Evolutionary conservation across 92 coral and sea anemone species (phyloP), one percentile per base, ranked within the genome.

Genomic region (Hydrozoanthus gracilis): DNA sequence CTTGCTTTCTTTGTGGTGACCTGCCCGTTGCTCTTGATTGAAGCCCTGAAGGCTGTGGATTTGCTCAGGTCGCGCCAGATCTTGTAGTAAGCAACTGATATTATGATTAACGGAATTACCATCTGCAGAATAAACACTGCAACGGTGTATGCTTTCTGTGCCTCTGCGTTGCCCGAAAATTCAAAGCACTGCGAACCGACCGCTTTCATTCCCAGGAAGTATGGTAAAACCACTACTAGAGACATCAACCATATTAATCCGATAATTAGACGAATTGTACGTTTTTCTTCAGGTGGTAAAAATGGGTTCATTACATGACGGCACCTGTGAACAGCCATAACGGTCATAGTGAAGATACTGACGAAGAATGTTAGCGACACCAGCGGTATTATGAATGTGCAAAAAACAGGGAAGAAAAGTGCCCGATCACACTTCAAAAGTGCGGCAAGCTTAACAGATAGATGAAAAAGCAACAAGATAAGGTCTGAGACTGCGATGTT

Each of bases 401-500:
- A 88, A 18, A 39, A 88, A 12, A 35, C 18, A 44, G 74, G 44
- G 39, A 80, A 73, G 2, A 79, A 45, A 14, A 47, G 6, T 8
- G 18, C 11, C 2, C 0, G 6, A 2, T 4, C 17, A 46, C 75
- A 80, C 16, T 3, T 47, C 8, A 80, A 35, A 2, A 47, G 17
- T 27, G 9, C 10, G 4, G 45, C 8, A 51, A 66, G 52, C 50
- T 12, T 79, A 11, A 88, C 1, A 7, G 91, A 84, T 11, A 83
- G 47, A 27, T 65, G 44, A 45, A 54, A 44, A 0, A 83, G 2
- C n/a, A 88, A 13, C 2, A 83, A 16, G 2, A 60, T 4, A n/a
- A 88, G 74, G 51, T 82, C 91, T 6, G 91, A 83, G 1, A 83
- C 60, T 6, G 87, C 87, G 8, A 88, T 71, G 27, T 74, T 88